phyloP scores from a whole-genome alignment of 2,888 invertebrate genomes.

The Hartigia nigra region DNA sequence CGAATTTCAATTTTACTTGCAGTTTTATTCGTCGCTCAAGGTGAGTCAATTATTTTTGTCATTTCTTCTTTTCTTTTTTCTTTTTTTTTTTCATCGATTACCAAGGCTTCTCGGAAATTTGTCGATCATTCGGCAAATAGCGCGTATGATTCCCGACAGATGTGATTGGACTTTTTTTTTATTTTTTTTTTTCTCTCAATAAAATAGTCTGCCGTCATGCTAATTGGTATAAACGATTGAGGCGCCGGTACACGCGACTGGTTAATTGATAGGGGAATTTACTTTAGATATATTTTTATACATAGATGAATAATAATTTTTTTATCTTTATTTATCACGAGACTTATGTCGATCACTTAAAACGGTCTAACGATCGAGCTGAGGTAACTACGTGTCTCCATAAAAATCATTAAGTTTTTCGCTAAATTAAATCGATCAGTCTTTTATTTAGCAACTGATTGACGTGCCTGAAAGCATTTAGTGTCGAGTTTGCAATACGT shows the following conservation, averaged over 20 bases:
- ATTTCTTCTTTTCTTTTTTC: too few relatives aligned
- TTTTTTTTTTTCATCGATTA: neutral
- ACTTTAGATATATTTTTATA: neutral
- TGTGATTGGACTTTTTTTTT: neutral
- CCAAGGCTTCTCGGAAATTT: neutral
- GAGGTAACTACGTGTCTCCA: neutral
- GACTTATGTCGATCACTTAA: neutral
- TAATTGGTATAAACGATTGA: too few relatives aligned
- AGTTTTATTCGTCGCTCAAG: conserved; percentile 32
- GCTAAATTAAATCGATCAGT: neutral
- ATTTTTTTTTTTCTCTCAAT: neutral
- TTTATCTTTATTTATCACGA: neutral
- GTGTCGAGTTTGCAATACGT: neutral
- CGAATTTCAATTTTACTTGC: conserved; percentile 36
- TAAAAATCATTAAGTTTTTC: neutral
- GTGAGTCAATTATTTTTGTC: conserved; percentile 26
- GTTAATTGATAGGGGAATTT: too few relatives aligned
- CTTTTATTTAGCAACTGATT: neutral
- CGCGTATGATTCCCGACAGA: neutral
- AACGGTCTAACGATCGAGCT: neutral
- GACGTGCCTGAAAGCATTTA: neutral
- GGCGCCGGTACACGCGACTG: too few relatives aligned
- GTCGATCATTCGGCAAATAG: neutral
- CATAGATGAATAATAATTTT: neutral
- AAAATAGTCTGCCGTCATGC: too few relatives aligned